Base-by-base conservation (phyloP, 2,797 vertebrate genomes). In the Syngnathus acus region DNA sequence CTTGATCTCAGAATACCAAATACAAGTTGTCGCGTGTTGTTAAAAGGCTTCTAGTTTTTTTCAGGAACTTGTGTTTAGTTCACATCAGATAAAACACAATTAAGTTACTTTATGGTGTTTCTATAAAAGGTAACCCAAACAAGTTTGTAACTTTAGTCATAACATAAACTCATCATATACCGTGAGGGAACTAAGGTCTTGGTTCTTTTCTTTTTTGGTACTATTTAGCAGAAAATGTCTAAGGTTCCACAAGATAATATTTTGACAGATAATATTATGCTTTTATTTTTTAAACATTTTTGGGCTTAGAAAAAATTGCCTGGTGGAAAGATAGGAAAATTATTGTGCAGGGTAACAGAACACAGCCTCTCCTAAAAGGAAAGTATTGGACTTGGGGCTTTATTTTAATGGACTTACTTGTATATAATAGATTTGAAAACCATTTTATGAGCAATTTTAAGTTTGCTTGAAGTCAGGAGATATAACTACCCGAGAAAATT, bases 401-500 rank as follows among this genome's bases (percentile, higher is more conserved):
- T 19, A 7, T 21, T 39, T 8, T 58, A 53, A 23, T n/a, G 7
- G n/a, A 21, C 9, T 26, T 54, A 54, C 5, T 54, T 54, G 21
- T 13, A 13, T 54, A 26, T 6, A 26, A 54, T 23, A 54, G 21
- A 54, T 26, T 54, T 54, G 1, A 5, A 54, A 54, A 21, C 53
- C 53, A 54, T 54, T 54, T 54, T 54, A 26, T 26, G 23, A 54
- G 9, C 21, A 54, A 54, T 23, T 23, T 23, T 10, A 26, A 6
- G 37, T n/a, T 39, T 59, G 38, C 37, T 39, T 11, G 57, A 59
- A 59, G 57, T 38, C 65, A 75, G 2, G 64, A 63, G 53, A 71
- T 68, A 71, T 61, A 37, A 53, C 54, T 40, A 68, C 71, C 59
- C 47, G 48, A 65, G 68, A 55, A 75, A 74, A 75, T 66, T 69